Evolutionary conservation across 2,888 invertebrate species (phyloP).

Genomic region (Synanthedon myopaeformis): DNA sequence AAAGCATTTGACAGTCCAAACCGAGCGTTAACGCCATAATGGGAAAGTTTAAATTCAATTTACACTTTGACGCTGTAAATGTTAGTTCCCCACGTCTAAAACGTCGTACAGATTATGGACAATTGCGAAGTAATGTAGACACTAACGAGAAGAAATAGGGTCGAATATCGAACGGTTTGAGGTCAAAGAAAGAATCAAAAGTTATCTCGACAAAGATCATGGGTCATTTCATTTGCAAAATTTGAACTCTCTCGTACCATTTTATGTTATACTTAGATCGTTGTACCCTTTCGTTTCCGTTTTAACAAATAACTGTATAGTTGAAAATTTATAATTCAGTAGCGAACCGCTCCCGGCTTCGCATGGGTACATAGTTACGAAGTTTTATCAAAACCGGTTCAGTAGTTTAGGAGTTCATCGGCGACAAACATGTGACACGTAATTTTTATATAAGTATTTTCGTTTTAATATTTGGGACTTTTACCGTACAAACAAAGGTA

Average conservation of each 20-base stretch:
- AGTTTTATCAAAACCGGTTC: too few relatives aligned
- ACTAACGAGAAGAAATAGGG: background rate
- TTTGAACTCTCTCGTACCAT: background rate
- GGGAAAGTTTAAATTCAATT: background rate
- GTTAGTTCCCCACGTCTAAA: background rate
- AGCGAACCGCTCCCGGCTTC: too few relatives aligned
- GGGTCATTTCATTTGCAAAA: slow-evolving; percentile 1
- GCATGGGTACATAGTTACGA: too few relatives aligned
- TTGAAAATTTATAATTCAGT: background rate
- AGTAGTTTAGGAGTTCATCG: too few relatives aligned
- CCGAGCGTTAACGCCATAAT: background rate
- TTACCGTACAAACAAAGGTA: too few relatives aligned
- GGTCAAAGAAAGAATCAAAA: background rate
- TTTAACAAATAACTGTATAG: background rate
- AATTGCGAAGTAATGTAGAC: background rate
- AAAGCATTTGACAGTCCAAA: background rate
- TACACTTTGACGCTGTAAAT: background rate
- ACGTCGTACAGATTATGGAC: background rate
- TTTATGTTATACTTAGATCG: background rate
- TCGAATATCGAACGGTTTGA: background rate
- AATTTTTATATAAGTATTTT: too few relatives aligned
- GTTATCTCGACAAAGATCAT: background rate
- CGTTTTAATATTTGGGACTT: too few relatives aligned
- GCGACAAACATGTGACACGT: too few relatives aligned
- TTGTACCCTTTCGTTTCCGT: background rate